Evolutionary conservation across 2,888 invertebrate species (phyloP).

Genomic region (Fragum whitleyi): DNA sequence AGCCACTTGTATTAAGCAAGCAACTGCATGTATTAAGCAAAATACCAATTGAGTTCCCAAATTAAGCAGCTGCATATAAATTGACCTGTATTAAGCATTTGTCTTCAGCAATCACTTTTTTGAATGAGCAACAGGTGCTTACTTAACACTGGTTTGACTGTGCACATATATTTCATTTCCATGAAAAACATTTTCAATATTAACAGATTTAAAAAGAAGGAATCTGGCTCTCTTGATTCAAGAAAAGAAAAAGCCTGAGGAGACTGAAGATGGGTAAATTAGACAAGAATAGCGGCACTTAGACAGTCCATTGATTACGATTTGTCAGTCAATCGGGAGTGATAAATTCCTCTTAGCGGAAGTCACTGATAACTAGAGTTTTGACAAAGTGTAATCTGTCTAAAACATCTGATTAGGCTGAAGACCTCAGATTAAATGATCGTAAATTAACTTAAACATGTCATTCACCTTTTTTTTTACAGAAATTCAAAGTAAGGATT

Average conservation of each 20-base stretch:
- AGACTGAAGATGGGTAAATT: constrained; percentile 7
- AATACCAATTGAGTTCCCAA: too few species aligned
- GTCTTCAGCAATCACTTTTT: too few species aligned
- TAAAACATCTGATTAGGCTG: constrained; percentile 22
- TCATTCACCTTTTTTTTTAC: constrained; percentile 4
- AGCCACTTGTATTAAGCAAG: too few species aligned
- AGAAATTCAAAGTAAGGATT: too few species aligned
- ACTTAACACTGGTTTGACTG: too few species aligned
- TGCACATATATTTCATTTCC: too few species aligned
- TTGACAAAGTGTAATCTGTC: constrained; percentile 29
- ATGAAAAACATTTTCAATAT: not conserved
- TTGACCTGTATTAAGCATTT: too few species aligned
- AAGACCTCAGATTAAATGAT: constrained; percentile 11
- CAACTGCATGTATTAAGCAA: too few species aligned
- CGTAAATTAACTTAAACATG: constrained; percentile 7
- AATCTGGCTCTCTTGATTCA: not conserved
- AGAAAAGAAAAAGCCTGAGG: not conserved
- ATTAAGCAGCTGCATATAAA: too few species aligned
- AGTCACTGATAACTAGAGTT: constrained; percentile 20
- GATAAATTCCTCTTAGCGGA: constrained; percentile 26
- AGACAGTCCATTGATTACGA: constrained; percentile 26
- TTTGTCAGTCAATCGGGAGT: constrained; percentile 23
- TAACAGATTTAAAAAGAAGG: not conserved
- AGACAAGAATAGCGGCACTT: constrained; percentile 20
- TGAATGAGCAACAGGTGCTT: too few species aligned